These are phyloP conservation scores for Drosophila nr. perissopoda DNA, from an alignment of 2,888 invertebrate genomes.

Conservation along the genomic window DNA sequence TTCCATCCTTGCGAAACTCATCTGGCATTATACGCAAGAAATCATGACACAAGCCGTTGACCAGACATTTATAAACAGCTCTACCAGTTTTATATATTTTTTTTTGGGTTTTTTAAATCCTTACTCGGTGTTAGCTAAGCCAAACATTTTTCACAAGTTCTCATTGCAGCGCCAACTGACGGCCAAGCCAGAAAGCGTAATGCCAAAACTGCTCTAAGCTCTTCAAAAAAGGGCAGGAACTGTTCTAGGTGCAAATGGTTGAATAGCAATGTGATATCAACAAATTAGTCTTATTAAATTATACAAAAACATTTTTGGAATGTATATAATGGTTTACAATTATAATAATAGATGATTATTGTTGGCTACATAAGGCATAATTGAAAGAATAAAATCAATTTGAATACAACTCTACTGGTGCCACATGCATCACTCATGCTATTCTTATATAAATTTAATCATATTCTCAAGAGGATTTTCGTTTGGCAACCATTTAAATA, in stretches of 20 bases:
- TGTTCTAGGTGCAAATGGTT: neutral
- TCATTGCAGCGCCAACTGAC: neutral
- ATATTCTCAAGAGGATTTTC: slow-evolving; percentile 5
- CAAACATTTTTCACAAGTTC: neutral
- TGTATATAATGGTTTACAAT: neutral
- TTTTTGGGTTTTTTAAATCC: neutral
- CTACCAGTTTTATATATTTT: neutral
- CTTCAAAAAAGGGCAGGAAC: neutral
- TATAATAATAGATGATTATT: neutral
- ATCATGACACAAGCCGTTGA: neutral
- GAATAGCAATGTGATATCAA: neutral
- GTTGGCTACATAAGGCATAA: neutral
- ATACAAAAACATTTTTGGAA: neutral
- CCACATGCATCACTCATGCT: neutral
- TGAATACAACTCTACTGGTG: neutral
- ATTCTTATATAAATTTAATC: slow-evolving; percentile 13
- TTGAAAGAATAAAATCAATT: neutral
- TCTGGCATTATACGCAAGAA: neutral
- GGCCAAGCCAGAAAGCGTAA: neutral
- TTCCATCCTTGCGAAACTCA: neutral
- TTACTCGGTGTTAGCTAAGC: neutral
- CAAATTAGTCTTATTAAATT: neutral
- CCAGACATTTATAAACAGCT: neutral
- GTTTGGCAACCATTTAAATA: neutral
- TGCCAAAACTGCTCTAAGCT: neutral